Conservation (phyloP, 1,140 invertebrate genomes). For the Panonychus citri region DNA sequence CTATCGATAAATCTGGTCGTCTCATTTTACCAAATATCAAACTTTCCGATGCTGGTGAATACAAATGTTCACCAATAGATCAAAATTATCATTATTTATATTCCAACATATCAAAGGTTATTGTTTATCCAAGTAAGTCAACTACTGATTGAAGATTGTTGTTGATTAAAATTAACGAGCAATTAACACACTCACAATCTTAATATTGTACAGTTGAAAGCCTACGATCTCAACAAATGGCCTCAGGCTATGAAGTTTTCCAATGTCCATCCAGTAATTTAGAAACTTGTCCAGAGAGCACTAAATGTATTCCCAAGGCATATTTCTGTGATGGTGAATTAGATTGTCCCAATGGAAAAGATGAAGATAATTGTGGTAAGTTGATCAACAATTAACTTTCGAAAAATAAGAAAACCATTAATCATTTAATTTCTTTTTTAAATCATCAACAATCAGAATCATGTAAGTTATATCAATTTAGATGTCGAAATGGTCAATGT, state of each 20-base stretch:
- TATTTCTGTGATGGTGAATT: conserved; percentile 79
- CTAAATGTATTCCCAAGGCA: conserved; percentile 64
- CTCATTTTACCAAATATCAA: conserved; percentile 62
- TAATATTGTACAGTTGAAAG: not conserved
- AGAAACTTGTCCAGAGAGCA: conserved; percentile 47
- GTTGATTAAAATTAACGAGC: not conserved
- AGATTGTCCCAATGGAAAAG: conserved; percentile 77
- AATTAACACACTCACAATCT: not conserved
- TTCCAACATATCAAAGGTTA: not conserved
- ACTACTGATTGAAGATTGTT: not conserved
- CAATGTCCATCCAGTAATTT: conserved; percentile 53
- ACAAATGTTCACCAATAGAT: conserved; percentile 52
- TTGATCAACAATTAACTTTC: too few relatives aligned
- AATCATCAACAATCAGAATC: not conserved
- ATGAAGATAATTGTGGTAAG: conserved; percentile 65
- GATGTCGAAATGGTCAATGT: conserved; percentile 23
- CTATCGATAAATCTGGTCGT: conserved; percentile 42
- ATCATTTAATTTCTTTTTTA: not conserved
- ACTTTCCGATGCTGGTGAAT: conserved; percentile 45
- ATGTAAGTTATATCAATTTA: conserved; percentile 17
- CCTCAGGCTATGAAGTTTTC: too few relatives aligned
- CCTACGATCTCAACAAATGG: too few relatives aligned
- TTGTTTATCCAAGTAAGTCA: not conserved
- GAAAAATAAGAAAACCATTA: conserved; percentile 18
- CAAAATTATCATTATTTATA: conserved; percentile 21